Base-by-base conservation (phyloP, 2,888 invertebrate genomes). In the Drosophila picticornis region DNA sequence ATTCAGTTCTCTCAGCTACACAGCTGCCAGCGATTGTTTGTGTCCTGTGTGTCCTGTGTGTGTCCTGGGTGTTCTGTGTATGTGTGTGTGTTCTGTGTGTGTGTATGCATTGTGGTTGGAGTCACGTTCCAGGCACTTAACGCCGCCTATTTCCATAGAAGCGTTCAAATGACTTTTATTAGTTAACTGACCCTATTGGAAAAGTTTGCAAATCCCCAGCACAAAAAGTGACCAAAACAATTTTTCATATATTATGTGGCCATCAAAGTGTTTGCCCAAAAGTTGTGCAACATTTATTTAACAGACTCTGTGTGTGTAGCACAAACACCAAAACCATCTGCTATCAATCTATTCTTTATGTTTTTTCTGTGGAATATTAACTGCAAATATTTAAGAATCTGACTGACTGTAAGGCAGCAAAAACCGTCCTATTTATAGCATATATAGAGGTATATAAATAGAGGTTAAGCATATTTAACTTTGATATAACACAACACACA, bases 101-200 rank as follows among this genome's bases (percentile, higher is more conserved):
- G 58, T 66, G 58, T 69, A 43, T 75, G 22, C 59, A 50, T 56
- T 78, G 79, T 51, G 79, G 79, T 77, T 64, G 56, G 66, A 79
- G 66, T 73, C 79, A 77, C 73, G 73, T 79, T 68, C 40, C 51
- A 55, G 67, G 72, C 65, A 71, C 74, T 81, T 77, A 71, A 66
- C 72, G 48, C 62, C 53, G 29, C 64, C 52, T 40, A 55, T 67
- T 46, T 34, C 56, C 77, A 81, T 58, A 81, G 16, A 46, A 46
- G 46, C 25, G 71, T 78, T 66, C 59, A 68, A 81, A 75, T 83
- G 84, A 87, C 90, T 85, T 84, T 84, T 84, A 89, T 89, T 87
- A 77, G 87, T 84, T 72, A 89, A 81, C 90, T 80, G 82, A 76
- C 50, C 64, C 71, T 29, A 43, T 38, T 46, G 36, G 29, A 32